Conservation (phyloP, 2,888 invertebrate genomes). For the Acanthopleura granulata region DNA sequence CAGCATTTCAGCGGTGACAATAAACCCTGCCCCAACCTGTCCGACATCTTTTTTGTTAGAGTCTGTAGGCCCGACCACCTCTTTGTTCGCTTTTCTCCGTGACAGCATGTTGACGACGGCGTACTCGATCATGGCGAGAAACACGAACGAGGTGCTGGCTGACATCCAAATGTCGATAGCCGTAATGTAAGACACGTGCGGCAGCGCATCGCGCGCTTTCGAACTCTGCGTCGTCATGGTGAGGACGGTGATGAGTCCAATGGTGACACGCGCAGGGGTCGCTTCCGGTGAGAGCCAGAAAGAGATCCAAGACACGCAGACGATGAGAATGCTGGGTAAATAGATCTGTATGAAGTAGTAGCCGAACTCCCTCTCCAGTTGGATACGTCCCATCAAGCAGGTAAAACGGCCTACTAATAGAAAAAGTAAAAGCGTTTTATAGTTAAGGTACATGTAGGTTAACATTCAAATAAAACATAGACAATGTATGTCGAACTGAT, state of each 20-base stretch:
- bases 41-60: background rate
- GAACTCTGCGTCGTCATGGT: slow-evolving; percentile 3
- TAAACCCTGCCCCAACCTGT: background rate
- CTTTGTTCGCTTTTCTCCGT: background rate
- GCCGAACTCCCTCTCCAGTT: background rate
- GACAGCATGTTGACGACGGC: background rate
- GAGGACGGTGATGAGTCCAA: slow-evolving; percentile 11
- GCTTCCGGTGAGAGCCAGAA: slow-evolving; percentile 7
- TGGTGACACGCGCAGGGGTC: background rate
- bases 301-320: slow-evolving; percentile 7
- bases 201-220: background rate
- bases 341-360: slow-evolving; percentile 13
- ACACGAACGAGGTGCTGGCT: background rate
- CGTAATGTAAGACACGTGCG: slow-evolving; percentile 11
- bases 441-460: too few species aligned
- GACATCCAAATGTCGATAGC: slow-evolving; percentile 11
- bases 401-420: background rate
- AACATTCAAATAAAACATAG: too few species aligned
- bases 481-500: too few species aligned
- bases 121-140: slow-evolving; percentile 2
- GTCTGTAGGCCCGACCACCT: background rate
- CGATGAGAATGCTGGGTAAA: slow-evolving; percentile 6
- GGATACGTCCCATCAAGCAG: background rate
- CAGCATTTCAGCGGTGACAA: background rate
- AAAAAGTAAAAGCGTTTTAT: background rate